These are phyloP conservation scores for Eciton burchellii DNA, from an alignment of 1,140 invertebrate genomes.

Conservation along the genomic window DNA sequence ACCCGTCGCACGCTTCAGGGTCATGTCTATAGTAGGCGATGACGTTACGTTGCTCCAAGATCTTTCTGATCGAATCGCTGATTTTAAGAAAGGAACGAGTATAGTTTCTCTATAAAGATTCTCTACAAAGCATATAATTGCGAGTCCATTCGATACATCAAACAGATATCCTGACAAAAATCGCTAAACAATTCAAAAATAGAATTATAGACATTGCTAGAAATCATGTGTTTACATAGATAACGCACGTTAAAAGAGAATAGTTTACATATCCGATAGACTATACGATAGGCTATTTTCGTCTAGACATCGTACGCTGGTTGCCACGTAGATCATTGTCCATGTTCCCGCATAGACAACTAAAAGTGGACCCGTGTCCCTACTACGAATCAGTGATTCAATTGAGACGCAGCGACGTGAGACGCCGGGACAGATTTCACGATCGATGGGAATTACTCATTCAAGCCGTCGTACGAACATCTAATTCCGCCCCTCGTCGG, in stretches of 20 bases:
- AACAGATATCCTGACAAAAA: too few species aligned
- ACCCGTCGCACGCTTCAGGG: conserved; percentile 1
- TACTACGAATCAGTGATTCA: conserved; percentile 36
- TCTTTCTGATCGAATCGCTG: neutral
- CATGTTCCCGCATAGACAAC: neutral
- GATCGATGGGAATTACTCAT: conserved; percentile 68
- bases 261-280: neutral
- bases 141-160: neutral
- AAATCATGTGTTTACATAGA: neutral
- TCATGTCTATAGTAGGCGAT: conserved; percentile 47
- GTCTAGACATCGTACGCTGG: conserved; percentile 2
- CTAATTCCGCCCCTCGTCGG: conserved; percentile 64
- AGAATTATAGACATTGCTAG: neutral
- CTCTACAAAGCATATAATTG: neutral
- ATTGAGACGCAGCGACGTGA: conserved; percentile 44
- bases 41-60: conserved; percentile 30
- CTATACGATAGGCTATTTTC: conserved; percentile 7
- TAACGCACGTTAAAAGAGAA: conserved; percentile 9
- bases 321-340: conserved; percentile 24
- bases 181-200: neutral
- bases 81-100: neutral
- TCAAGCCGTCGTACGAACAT: conserved; percentile 51
- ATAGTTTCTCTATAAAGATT: neutral
- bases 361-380: conserved; percentile 30
- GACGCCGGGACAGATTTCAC: conserved; percentile 64